Percentiles rank a stretch among this genome's conserved stretches.
These are phyloP conservation scores for Neoaliturus tenellus DNA, from an alignment of 2,888 invertebrate species.

Conservation along the genomic window DNA sequence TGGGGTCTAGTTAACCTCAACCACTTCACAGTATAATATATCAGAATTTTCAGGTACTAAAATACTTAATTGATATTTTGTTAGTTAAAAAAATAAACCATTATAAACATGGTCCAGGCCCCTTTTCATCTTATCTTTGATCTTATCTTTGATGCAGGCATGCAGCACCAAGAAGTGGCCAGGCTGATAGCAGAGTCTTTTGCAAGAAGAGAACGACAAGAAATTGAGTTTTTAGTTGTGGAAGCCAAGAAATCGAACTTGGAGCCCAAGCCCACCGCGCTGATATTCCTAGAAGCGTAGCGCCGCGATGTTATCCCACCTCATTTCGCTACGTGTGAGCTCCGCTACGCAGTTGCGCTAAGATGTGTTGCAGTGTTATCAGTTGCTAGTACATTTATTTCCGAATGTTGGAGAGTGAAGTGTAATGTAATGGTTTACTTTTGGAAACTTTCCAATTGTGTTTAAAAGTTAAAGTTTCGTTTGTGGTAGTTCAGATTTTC, in stretches of 20 bases:
- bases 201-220: slow-evolving; percentile 90
- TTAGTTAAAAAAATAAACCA: too few relatives aligned
- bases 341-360: slow-evolving; percentile 29
- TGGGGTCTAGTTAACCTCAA: too few relatives aligned
- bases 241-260: slow-evolving; percentile 95
- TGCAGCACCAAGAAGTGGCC: slow-evolving; percentile 94
- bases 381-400: slow-evolving; percentile 28
- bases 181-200: slow-evolving; percentile 95
- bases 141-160: too few relatives aligned
- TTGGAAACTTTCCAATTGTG: background rate
- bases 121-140: too few relatives aligned
- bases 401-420: slow-evolving; percentile 10
- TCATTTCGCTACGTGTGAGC: background rate
- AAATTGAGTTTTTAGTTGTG: slow-evolving; percentile 95
- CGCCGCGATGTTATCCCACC: slow-evolving; percentile 22
- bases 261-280: slow-evolving; percentile 93
- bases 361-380: slow-evolving; percentile 16
- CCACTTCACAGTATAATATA: too few relatives aligned
- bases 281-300: slow-evolving; percentile 94
- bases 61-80: too few relatives aligned
- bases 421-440: background rate
- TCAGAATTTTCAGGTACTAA: too few relatives aligned
- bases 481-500: background rate
- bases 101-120: too few relatives aligned
- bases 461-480: background rate